Evolutionary conservation across 2,113 vertebrate genomes (phyloP), one percentile per base, ranked within the genome.

Genomic region (Dromiciops gliroides): DNA sequence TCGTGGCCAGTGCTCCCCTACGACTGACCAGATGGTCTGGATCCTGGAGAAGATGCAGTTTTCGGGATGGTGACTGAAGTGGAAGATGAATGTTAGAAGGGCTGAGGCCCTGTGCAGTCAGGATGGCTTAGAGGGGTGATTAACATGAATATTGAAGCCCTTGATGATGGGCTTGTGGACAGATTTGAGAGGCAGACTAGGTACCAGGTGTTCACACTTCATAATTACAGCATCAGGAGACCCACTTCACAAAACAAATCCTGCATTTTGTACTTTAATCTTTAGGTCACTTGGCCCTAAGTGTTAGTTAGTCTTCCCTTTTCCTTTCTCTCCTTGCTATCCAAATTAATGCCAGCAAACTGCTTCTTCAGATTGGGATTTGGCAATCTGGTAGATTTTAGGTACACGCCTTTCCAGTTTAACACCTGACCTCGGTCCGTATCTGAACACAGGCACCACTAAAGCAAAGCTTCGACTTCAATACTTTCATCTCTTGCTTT

Each of bases 251-350:
- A 12, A 56, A 56, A 56, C 24, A 56, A 91, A 56, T 48, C 47
- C 51, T 9, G 44, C 8, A 48, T 48, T 50, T 26, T 50, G 56
- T 75, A 92, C 56, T 67, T 92, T 50, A 92, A 88, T 47, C 92
- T 47, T 92, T 88, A 51, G 47, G 88, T 51, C 37, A 47, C n/a
- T 88, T 92, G 50, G 11, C 48, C 49, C n/a, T 75, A n/a, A 83
- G 50, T 83, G 56, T 50, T 92, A 92, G 48, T 50, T 67, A n/a
- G 48, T 50, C 49, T 92, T 92, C 48, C 25, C 48, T 92, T 92
- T 50, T 25, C 22, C 37, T 92, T n/a, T 92, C 60, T n/a, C n/a
- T 50, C 75, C 31, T 50, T 92, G 48, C 48, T 50, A 50, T 25
- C n/a, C 44, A 91, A 44, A 60, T 60, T 92, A 22, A 60, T 48